Base-by-base conservation (phyloP, 2,888 invertebrate genomes). In the Ligdia adustata region DNA sequence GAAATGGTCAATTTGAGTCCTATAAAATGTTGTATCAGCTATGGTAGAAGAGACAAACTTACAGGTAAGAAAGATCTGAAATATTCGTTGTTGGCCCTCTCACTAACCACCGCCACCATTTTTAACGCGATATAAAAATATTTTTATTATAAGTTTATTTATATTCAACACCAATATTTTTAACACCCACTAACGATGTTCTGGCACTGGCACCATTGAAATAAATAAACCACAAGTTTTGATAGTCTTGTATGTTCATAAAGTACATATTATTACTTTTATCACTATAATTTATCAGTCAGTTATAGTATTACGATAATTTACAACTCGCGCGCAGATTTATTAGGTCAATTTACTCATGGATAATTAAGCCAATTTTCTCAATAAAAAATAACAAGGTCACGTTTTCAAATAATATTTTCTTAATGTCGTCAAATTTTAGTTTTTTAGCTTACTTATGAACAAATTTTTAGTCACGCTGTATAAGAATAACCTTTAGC, bases 51-150 rank as follows among this genome's bases (percentile, higher is more conserved):
- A n/a, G 16, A 4, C 11, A 15, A 51, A 87, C 89, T 90, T 77
- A 90, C 89, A 62, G 89, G 89, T 60, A 90, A 67, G 63, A 90
- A 89, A 2, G 88, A 79, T 52, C 74, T 74, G 58, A 90, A 89
- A 63, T 77, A 89, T 58, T 81, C 79, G 69, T 85, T 86, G 61
- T 79, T 79, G 9, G 70, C 71, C 56, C 78, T 73, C 60, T 75
- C 75, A 20, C 72, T 72, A n/a, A 80, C 69, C 60, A 80, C 79
- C 15, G 82, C 80, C 58, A 82, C 82, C 80, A 82, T 80, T 62
- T 62, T 74, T 64, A 66, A 55, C 27, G 20, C 27, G 24, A 35
- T 46, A 53, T 51, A 53, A 51, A 68, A 71, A 67, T 65, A 71
- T 79, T 75, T n/a, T 76, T 72, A 72, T 70, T 62, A 66, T 72